These are phyloP conservation scores for Dione juno DNA, from an alignment of 2,888 invertebrate genomes.

Conservation along the genomic window DNA sequence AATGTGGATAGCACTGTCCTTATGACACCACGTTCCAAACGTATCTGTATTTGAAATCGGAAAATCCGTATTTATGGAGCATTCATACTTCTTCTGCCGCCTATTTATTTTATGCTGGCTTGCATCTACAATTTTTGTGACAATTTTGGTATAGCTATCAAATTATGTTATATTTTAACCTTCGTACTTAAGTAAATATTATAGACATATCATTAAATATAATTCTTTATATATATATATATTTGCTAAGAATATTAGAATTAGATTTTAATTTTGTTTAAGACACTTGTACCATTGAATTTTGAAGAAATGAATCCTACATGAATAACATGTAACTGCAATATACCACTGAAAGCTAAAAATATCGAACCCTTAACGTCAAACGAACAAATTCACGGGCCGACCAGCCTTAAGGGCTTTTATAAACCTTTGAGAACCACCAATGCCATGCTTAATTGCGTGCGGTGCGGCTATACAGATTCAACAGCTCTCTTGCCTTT, in stretches of 20 bases:
- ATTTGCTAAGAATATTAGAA: no score
- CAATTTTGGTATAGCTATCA: background rate
- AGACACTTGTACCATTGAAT: no score
- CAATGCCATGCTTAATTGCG: conserved; percentile 66
- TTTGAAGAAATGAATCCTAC: background rate
- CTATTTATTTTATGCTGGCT: background rate
- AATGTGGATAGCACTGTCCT: conserved; percentile 34
- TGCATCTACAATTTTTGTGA: background rate
- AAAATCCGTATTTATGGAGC: conserved; percentile 21
- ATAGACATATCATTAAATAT: no score
- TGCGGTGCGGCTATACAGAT: conserved; percentile 57
- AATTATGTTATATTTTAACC: background rate
- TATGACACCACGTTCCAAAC: conserved; percentile 23
- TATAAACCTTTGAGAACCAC: conserved; percentile 62
- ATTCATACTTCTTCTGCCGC: conserved; percentile 7
- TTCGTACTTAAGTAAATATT: background rate
- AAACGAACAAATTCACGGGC: conserved; percentile 51
- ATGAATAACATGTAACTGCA: conserved; percentile 10
- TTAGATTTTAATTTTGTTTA: no score
- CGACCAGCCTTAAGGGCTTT: conserved; percentile 54
- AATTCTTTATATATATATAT: no score
- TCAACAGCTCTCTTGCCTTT: conserved; percentile 59
- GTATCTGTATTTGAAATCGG: conserved; percentile 23
- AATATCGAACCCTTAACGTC: conserved; percentile 25
- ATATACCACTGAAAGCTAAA: background rate